Percentiles rank a stretch among this genome's conserved stretches.
phyloP scores from a whole-genome alignment of 2,797 vertebrate genomes.

The Alca torda region DNA sequence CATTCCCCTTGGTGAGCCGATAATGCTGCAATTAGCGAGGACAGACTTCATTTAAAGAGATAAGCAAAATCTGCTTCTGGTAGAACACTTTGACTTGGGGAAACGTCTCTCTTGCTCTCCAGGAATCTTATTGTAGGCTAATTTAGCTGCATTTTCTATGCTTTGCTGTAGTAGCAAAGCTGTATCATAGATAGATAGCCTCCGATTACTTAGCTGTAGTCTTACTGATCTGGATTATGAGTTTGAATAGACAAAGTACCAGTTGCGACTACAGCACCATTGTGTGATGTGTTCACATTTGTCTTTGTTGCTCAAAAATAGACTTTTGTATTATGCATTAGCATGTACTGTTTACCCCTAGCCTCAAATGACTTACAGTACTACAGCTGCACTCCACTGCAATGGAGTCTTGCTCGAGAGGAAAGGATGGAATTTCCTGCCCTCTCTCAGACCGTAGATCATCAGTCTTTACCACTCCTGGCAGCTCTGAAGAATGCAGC shows the following conservation, averaged over 20 bases:
- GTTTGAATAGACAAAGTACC: neutral
- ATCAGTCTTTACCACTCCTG: constrained; percentile 12
- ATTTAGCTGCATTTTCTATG: neutral
- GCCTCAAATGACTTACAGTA: neutral
- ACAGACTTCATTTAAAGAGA: neutral
- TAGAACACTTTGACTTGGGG: neutral
- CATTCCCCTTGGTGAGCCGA: neutral
- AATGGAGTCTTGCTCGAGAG: neutral
- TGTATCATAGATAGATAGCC: neutral
- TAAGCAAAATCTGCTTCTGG: neutral
- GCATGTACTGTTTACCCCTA: neutral
- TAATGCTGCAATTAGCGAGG: neutral
- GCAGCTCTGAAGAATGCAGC: neutral
- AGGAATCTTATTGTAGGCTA: neutral
- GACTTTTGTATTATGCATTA: constrained; percentile 12
- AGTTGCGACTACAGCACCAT: neutral
- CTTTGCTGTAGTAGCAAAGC: neutral
- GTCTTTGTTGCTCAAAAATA: constrained; percentile 21
- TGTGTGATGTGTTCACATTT: neutral
- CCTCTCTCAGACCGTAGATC: neutral
- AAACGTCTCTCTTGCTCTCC: neutral
- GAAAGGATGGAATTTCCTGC: constrained; percentile 51
- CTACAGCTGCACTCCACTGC: neutral
- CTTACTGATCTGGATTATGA: neutral
- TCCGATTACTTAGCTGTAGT: neutral